These are phyloP conservation scores for Myodes glareolus DNA, from an alignment of 2,113 vertebrate species.

Conservation along the genomic window DNA sequence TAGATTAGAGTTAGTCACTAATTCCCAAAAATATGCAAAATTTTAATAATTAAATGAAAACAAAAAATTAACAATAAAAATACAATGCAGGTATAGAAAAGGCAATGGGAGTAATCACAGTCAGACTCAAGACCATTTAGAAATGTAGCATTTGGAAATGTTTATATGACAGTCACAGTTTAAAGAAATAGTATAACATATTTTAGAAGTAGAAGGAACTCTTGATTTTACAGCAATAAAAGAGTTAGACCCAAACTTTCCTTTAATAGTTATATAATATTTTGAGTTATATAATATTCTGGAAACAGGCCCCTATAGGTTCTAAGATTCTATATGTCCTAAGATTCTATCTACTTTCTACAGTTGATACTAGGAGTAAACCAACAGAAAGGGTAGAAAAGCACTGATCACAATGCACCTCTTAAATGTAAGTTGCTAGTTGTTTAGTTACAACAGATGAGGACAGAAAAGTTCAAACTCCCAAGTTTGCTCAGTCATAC, in stretches of 20 bases:
- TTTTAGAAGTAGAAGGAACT: slow-evolving; percentile 40
- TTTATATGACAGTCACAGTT: neutral
- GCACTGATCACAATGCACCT: neutral
- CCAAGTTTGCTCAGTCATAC: neutral
- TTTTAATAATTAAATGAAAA: neutral
- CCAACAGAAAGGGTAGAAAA: neutral
- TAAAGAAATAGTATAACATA: slow-evolving; percentile 21
- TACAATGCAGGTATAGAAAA: slow-evolving; percentile 35
- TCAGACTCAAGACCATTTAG: neutral
- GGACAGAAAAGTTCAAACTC: slow-evolving; percentile 29
- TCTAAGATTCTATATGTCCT: neutral
- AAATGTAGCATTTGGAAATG: slow-evolving; percentile 21
- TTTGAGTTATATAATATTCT: slow-evolving; percentile 44
- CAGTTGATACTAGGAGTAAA: neutral
- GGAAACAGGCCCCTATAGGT: slow-evolving; percentile 9
- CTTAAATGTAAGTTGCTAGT: slow-evolving; percentile 1
- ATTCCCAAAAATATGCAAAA: slow-evolving; percentile 12
- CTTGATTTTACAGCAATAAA: neutral
- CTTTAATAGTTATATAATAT: slow-evolving; percentile 4
- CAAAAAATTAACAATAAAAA: slow-evolving; percentile 43
- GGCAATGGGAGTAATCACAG: slow-evolving; percentile 6
- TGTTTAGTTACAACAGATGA: slow-evolving; percentile 36
- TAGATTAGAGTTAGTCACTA: neutral
- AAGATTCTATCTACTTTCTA: slow-evolving; percentile 33
- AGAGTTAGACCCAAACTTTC: neutral